Percentiles rank a stretch among this genome's conserved stretches.
Evolutionary conservation across 2,888 invertebrate genomes (phyloP).

Genomic region (Tenthredo livida): DNA sequence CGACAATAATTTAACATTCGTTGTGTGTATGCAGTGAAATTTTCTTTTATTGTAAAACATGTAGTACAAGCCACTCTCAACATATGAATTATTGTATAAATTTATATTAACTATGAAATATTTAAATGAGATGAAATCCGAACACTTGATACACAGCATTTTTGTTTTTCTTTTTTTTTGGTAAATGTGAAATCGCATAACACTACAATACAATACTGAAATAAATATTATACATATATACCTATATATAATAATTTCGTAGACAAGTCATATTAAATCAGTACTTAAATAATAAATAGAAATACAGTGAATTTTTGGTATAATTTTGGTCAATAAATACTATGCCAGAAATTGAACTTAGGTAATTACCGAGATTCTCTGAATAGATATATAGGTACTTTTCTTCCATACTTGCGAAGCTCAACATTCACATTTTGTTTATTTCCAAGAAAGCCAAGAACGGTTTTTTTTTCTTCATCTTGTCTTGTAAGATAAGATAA

Average conservation of each 20-base stretch:
- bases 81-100: conserved; percentile 13
- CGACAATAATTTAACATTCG: not conserved
- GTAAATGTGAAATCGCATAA: conserved; percentile 5
- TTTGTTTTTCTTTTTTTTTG: not conserved
- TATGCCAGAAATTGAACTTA: conserved; percentile 20
- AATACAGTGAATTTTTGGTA: conserved; percentile 35
- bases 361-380: conserved; percentile 8
- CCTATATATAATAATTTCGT: not conserved
- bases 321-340: conserved; percentile 26
- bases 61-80: conserved; percentile 27
- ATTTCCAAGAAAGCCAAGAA: not conserved
- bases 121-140: not conserved
- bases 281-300: conserved; percentile 17
- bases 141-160: not conserved
- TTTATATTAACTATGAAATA: not conserved
- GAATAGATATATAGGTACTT: not conserved
- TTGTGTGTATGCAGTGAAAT: not conserved
- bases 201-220: conserved; percentile 9
- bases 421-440: conserved; percentile 5
- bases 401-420: conserved; percentile 9
- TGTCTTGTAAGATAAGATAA: not conserved
- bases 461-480: not conserved
- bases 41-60: conserved; percentile 25
- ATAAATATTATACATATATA: conserved; percentile 14
- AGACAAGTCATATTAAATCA: not conserved